phyloP scores from a whole-genome alignment of 2,113 vertebrate genomes.

The Mormyrus lacerda region DNA sequence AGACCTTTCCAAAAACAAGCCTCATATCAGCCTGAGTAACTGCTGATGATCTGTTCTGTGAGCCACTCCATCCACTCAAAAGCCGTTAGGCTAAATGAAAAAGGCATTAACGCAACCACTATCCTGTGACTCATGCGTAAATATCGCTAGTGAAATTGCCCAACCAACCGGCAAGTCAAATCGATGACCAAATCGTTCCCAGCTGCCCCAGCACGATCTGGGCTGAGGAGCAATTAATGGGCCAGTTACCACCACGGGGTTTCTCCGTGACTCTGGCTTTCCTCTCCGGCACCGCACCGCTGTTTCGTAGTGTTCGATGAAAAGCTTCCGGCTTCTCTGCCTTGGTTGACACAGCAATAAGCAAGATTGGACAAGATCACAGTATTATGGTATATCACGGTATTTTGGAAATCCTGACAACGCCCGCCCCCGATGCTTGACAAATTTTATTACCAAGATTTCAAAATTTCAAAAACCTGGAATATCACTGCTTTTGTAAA shows the following conservation, averaged over 20 bases:
- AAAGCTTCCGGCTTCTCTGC: background rate
- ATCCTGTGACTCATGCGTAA: background rate
- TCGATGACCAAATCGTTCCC: background rate
- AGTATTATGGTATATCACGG: background rate
- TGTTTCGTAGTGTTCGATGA: background rate
- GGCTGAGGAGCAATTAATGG: background rate
- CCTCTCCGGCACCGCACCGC: background rate
- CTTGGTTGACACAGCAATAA: background rate
- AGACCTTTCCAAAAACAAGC: background rate
- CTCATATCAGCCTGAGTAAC: background rate
- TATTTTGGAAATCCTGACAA: background rate
- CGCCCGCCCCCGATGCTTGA: background rate
- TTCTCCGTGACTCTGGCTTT: background rate
- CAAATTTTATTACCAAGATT: background rate
- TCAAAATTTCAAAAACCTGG: background rate
- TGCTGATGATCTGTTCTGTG: background rate
- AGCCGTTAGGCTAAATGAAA: background rate
- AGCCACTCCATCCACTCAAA: background rate
- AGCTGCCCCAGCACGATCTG: constrained; percentile 4
- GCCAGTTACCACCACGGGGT: background rate
- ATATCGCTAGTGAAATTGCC: background rate
- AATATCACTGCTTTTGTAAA: background rate
- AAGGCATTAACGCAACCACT: background rate
- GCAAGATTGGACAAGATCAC: background rate
- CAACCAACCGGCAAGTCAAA: background rate